Percentiles rank a stretch among this genome's conserved stretches.
Conservation (phyloP, 2,113 vertebrate genomes). For the Mastomys natalensis region DNA sequence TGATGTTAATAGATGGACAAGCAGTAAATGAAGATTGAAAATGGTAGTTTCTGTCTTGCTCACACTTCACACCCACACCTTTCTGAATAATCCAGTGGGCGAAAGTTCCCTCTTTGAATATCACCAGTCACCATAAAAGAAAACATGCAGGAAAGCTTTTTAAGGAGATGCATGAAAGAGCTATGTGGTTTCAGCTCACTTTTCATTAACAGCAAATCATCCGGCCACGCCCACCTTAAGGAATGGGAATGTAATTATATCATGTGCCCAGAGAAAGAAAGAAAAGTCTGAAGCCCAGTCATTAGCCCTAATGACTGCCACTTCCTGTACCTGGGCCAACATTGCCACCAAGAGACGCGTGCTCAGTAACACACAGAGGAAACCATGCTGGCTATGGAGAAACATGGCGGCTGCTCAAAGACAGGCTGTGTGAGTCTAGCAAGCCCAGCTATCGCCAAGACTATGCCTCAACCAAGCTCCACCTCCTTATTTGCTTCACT, state of each 20-base stretch:
- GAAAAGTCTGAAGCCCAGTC: slow-evolving; percentile 21
- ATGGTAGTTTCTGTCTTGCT: neutral
- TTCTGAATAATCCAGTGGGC: neutral
- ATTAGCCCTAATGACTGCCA: neutral
- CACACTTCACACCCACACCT: neutral
- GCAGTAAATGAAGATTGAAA: neutral
- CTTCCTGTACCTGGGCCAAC: neutral
- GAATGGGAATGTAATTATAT: neutral
- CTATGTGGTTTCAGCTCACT: neutral
- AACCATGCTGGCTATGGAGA: neutral
- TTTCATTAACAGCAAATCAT: neutral
- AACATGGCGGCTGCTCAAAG: neutral
- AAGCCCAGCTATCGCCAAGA: neutral
- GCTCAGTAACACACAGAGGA: neutral
- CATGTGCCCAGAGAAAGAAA: neutral
- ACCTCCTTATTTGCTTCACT: slow-evolving; percentile 45
- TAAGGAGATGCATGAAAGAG: neutral
- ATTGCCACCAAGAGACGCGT: neutral
- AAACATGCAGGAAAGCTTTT: neutral
- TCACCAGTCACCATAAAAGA: neutral
- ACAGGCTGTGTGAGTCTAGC: neutral
- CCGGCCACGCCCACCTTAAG: neutral
- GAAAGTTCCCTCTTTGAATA: neutral
- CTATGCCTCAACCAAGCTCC: neutral
- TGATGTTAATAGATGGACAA: neutral